These are phyloP conservation scores for Sciaenops ocellatus DNA, from an alignment of 2,797 vertebrate genomes.

Conservation along the genomic window DNA sequence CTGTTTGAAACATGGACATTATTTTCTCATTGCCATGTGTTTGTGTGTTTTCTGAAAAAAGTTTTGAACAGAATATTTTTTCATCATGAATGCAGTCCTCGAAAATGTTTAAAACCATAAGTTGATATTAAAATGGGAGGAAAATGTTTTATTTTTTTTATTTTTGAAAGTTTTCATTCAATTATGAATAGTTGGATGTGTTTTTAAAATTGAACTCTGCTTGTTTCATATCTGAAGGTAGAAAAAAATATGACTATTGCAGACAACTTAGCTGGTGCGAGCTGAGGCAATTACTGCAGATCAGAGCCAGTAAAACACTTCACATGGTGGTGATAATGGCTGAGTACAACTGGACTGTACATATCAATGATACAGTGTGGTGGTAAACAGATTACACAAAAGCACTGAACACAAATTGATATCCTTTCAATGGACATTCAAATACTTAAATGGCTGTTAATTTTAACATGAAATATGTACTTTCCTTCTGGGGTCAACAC, in stretches of 20 bases:
- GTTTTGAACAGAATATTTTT: too few species aligned
- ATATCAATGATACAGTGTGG: conserved; percentile 28
- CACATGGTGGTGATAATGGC: conserved; percentile 26
- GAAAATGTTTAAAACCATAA: too few species aligned
- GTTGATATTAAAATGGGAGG: conserved; percentile 1
- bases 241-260: background rate
- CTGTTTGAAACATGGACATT: too few species aligned
- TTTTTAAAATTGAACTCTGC: conserved; percentile 14
- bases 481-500: conserved; percentile 44
- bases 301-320: conserved; percentile 42
- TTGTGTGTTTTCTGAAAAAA: background rate
- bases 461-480: conserved; percentile 34
- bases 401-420: conserved; percentile 40
- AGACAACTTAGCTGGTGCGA: conserved; percentile 22
- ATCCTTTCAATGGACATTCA: conserved; percentile 33
- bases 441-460: conserved; percentile 30
- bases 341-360: conserved; percentile 37
- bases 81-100: too few species aligned
- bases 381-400: conserved; percentile 51
- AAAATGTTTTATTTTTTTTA: conserved; percentile 28
- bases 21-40: background rate
- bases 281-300: conserved; percentile 31
- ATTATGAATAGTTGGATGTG: background rate
- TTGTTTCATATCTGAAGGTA: background rate
- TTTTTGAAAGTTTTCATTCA: conserved; percentile 14